Percentiles rank a stretch among this genome's conserved stretches.
Evolutionary conservation across 2,888 invertebrate species (phyloP).

Genomic region (Bugula neritina): DNA sequence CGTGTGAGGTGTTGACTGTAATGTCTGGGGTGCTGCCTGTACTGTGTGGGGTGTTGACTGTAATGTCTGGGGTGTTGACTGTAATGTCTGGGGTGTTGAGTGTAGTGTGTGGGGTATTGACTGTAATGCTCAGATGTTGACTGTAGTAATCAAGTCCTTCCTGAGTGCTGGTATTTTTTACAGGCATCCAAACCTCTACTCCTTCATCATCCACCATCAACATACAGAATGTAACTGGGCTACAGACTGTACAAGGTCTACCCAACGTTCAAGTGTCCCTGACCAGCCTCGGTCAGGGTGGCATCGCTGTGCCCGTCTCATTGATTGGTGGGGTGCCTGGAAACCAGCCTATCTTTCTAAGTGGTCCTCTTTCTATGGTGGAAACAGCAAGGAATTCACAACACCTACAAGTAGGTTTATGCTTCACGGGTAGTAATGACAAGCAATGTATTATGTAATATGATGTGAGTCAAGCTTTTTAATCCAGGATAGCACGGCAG

Average conservation of each 20-base stretch:
- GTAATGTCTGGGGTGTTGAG: too few species aligned
- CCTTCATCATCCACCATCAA: neutral
- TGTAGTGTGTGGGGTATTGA: neutral
- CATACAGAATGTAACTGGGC: slow-evolving; percentile 15
- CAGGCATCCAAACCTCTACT: slow-evolving; percentile 2
- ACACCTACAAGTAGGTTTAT: too few species aligned
- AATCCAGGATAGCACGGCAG: too few species aligned
- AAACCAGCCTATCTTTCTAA: slow-evolving; percentile 18
- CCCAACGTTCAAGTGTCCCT: slow-evolving; percentile 12
- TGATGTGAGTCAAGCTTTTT: too few species aligned
- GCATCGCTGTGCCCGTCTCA: slow-evolving; percentile 23
- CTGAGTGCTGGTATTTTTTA: neutral
- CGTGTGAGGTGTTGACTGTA: too few species aligned
- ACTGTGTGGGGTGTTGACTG: too few species aligned
- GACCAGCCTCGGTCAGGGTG: slow-evolving; percentile 11
- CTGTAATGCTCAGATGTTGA: too few species aligned
- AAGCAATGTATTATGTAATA: too few species aligned
- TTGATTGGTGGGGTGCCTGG: slow-evolving; percentile 1
- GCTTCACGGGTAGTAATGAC: too few species aligned
- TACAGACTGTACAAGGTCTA: slow-evolving; percentile 19
- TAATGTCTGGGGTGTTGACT: too few species aligned
- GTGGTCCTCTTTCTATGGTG: slow-evolving; percentile 3
- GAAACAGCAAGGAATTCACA: neutral
- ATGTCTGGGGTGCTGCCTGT: too few species aligned
- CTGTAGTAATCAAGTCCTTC: neutral